Base-by-base conservation (phyloP, 2,888 invertebrate genomes). In the Calephelis perditalis region DNA sequence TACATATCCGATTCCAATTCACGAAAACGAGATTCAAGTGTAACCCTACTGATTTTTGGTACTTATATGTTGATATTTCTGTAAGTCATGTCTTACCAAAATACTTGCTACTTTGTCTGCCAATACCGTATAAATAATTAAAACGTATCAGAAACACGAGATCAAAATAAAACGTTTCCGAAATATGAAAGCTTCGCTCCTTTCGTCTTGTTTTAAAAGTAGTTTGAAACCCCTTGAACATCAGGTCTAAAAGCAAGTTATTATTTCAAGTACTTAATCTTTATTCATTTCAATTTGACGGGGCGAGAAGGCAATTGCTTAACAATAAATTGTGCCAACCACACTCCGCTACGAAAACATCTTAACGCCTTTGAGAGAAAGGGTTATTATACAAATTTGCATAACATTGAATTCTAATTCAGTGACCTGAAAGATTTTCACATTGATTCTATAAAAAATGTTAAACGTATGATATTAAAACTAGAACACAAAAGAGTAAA, bases 311-410 rank as follows among this genome's bases (percentile, higher is more conserved):
- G 76, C 75, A 77, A 78, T 79, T 77, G 72, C 67, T 70, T 70
- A 68, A 74, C 75, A 75, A 73, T 73, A 70, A 68, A 69, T 66
- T 63, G 68, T 72, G 71, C 73, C 73, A 81, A 66, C 64, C 55
- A 60, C 86, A 87, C 88, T 88, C 81, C 73, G 81, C 78, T 86
- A 80, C 75, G 75, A 86, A 81, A 88, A 87, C 87, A 88, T 81
- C 84, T 84, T 82, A 83, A 84, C 87, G 60, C 86, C 86, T 82
- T 82, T 52, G 71, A 67, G 71, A 73, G 73, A 69, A 66, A 71
- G 76, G 75, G 77, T 71, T 70, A 69, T 71, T 71, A 68, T 67
- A 67, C 69, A 76, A 77, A 87, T 88, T 88, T 86, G 82, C 87
- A 86, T 86, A 79, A 76, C 75, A 81, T 83, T 79, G 72, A 78